phyloP scores from a whole-genome alignment of 2,797 vertebrate species.

The Babyrousa celebensis region DNA sequence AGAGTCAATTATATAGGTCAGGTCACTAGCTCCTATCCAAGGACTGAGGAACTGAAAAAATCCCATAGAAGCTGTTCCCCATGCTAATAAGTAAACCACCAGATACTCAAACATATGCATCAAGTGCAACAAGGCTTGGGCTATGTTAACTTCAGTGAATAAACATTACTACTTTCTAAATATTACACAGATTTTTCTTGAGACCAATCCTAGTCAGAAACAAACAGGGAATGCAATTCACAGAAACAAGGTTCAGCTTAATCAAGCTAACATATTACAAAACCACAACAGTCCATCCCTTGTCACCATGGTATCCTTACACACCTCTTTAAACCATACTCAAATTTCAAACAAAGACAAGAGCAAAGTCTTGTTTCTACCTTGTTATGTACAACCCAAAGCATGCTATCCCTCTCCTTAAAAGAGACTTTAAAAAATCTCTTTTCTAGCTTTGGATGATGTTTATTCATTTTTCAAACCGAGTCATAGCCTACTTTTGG shows the following conservation, averaged over 20 bases:
- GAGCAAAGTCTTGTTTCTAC: not conserved
- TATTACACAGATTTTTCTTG: not conserved
- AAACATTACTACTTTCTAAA: not conserved
- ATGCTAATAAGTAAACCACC: not conserved
- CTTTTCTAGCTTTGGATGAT: not conserved
- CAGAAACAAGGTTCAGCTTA: not conserved
- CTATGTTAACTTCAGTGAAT: not conserved
- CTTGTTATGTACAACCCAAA: not conserved
- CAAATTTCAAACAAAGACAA: not conserved
- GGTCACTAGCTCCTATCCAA: not conserved
- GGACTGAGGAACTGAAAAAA: not conserved
- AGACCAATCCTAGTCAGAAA: not conserved
- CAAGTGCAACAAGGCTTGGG: not conserved
- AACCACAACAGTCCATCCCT: not conserved
- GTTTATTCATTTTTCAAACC: not conserved
- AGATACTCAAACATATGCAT: not conserved
- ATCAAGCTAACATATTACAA: not conserved
- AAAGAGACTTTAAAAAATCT: not conserved
- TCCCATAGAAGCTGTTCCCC: not conserved
- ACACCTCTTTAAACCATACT: not conserved
- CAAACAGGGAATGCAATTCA: not conserved
- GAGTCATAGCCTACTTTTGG: not conserved
- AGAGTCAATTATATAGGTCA: not conserved
- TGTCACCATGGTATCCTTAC: not conserved
- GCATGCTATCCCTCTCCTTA: not conserved